Evolutionary conservation across 37 sponge, comb jelly and placozoan species (phyloP).

Genomic region (Aplysina aerophoba): DNA sequence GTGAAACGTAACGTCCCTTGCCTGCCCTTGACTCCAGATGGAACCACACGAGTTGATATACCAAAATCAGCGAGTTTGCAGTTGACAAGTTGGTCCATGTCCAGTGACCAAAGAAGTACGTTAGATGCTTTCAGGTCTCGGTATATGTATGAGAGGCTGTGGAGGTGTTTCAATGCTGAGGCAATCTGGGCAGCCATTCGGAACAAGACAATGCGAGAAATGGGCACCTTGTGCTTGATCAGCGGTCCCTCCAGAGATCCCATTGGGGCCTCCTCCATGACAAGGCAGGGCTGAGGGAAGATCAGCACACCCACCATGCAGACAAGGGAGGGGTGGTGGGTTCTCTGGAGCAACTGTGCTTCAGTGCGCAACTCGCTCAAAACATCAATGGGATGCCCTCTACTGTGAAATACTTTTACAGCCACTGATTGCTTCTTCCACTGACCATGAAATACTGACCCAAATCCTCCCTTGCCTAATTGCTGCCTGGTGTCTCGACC

Average conservation of each 20-base stretch:
- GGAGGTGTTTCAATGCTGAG: slow-evolving; percentile 73
- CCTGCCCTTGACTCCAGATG: slow-evolving; percentile 67
- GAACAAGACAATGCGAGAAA: slow-evolving; percentile 68
- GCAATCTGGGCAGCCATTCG: slow-evolving; percentile 78
- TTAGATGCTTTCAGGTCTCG: slow-evolving; percentile 87
- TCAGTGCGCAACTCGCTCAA: slow-evolving; percentile 76
- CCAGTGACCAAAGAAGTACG: slow-evolving; percentile 86
- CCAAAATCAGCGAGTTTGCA: slow-evolving; percentile 86
- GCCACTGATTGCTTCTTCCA: slow-evolving; percentile 71
- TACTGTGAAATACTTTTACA: slow-evolving; percentile 59
- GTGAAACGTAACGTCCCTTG: slow-evolving; percentile 85
- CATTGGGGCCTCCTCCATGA: slow-evolving; percentile 82
- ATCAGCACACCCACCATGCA: slow-evolving; percentile 78
- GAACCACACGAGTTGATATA: slow-evolving; percentile 63
- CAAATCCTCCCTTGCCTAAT: slow-evolving; percentile 84
- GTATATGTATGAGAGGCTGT: slow-evolving; percentile 70
- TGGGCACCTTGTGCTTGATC: slow-evolving; percentile 51
- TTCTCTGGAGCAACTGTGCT: slow-evolving; percentile 62
- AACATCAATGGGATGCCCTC: background rate
- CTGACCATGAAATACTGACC: slow-evolving; percentile 74
- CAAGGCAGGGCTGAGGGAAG: slow-evolving; percentile 74
- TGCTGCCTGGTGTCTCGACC: slow-evolving; percentile 48
- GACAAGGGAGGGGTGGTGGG: slow-evolving; percentile 79
- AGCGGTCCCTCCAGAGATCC: slow-evolving; percentile 70
- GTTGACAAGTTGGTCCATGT: slow-evolving; percentile 68